Conservation (phyloP, 2,797 vertebrate genomes). For the Coregonus ussuriensis region DNA sequence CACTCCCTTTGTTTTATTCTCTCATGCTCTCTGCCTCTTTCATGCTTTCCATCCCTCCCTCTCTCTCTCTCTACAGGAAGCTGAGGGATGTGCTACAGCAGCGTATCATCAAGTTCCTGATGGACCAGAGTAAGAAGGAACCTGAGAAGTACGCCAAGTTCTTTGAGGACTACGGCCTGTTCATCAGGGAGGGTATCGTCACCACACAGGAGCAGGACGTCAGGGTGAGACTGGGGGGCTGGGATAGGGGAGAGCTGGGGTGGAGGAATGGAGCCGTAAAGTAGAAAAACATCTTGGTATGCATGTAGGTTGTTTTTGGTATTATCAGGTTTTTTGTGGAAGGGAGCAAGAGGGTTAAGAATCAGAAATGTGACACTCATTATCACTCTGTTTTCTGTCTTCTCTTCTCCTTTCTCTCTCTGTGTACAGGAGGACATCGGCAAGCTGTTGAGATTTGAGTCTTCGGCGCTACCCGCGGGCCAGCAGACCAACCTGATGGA, state of each 20-base stretch:
- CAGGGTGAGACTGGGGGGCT: constrained; percentile 74
- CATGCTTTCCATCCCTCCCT: not conserved
- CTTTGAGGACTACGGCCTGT: constrained; percentile 94
- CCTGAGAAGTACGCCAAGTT: constrained; percentile 90
- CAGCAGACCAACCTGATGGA: constrained; percentile 88
- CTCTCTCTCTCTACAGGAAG: constrained; percentile 76
- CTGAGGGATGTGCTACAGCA: constrained; percentile 90
- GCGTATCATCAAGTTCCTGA: constrained; percentile 90
- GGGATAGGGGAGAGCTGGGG: too few relatives aligned
- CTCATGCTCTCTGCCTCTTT: too few relatives aligned
- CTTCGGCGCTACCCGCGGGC: constrained; percentile 84
- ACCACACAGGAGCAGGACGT: constrained; percentile 89
- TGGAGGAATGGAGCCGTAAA: not conserved
- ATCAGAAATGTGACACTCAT: not conserved
- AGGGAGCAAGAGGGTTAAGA: too few relatives aligned
- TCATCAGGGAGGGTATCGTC: constrained; percentile 94
- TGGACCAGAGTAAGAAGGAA: constrained; percentile 94
- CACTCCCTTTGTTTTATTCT: not conserved
- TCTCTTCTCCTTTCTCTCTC: not conserved
- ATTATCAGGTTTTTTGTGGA: too few relatives aligned
- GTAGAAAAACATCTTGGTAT: not conserved
- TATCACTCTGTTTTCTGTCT: not conserved
- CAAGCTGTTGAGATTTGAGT: constrained; percentile 90
- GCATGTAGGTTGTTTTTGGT: too few relatives aligned
- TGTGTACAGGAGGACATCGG: constrained; percentile 89